Percentiles rank a stretch among this genome's conserved stretches.
These are phyloP conservation scores for Accipiter virgatus DNA, from an alignment of 2,113 vertebrate genomes.

Conservation along the genomic window DNA sequence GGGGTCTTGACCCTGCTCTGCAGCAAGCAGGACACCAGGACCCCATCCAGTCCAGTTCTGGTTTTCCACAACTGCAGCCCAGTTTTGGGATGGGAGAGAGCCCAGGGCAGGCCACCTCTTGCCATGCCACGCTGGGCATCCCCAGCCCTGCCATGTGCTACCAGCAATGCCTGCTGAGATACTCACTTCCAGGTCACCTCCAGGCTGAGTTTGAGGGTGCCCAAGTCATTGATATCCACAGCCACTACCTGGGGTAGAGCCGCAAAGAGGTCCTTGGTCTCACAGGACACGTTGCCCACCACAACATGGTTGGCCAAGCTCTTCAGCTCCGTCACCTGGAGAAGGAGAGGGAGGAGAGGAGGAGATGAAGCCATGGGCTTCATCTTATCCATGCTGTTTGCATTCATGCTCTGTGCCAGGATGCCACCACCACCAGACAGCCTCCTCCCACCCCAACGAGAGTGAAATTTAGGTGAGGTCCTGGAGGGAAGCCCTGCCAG, in stretches of 20 bases:
- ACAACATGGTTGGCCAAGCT: constrained; percentile 94
- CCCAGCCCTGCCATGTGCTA: not conserved
- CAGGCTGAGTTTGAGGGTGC: constrained; percentile 94
- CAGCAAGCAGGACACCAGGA: not conserved
- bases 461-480: not conserved
- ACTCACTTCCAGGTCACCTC: constrained; percentile 97
- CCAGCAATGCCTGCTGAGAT: not conserved
- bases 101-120: not conserved
- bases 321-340: constrained; percentile 92
- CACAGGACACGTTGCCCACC: constrained; percentile 93
- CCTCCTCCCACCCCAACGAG: not conserved
- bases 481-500: not conserved
- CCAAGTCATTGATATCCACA: constrained; percentile 96
- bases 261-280: constrained; percentile 94
- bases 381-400: not conserved
- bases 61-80: not conserved
- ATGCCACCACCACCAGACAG: not conserved
- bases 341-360: not conserved
- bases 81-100: not conserved
- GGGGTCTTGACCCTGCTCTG: not conserved
- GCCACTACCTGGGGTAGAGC: constrained; percentile 92
- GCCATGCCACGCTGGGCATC: not conserved
- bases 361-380: not conserved
- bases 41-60: not conserved
- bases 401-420: not conserved